These are phyloP conservation scores for Pipistrellus pipistrellus DNA, from an alignment of 2,797 vertebrate genomes.

Conservation along the genomic window DNA sequence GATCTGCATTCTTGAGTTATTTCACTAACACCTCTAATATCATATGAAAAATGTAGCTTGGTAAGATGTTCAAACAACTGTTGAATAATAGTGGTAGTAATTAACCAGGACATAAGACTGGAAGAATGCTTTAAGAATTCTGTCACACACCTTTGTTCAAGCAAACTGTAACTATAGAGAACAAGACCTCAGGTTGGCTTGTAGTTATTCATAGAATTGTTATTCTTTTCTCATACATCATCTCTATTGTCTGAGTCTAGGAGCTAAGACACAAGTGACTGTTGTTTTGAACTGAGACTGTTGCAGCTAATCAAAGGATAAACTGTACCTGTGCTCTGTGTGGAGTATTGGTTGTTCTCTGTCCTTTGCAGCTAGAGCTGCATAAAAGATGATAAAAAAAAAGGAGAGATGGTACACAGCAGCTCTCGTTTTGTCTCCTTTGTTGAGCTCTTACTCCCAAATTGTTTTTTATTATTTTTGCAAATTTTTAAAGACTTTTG, in stretches of 20 bases:
- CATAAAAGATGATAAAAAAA: neutral
- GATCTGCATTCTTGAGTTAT: conserved; percentile 37
- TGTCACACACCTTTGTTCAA: neutral
- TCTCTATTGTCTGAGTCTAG: neutral
- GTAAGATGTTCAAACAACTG: conserved; percentile 35
- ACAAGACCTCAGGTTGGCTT: neutral
- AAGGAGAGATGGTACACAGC: neutral
- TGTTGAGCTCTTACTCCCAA: neutral
- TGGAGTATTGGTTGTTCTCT: neutral
- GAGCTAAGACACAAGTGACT: neutral
- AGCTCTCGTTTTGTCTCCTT: neutral
- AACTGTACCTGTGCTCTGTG: neutral
- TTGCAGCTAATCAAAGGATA: neutral
- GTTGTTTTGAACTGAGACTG: neutral
- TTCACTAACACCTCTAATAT: conserved; percentile 15
- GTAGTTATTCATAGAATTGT: neutral
- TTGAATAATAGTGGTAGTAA: conserved; percentile 27
- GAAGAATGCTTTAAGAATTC: conserved; percentile 10
- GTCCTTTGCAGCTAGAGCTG: conserved; percentile 22
- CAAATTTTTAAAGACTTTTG: conserved; percentile 29
- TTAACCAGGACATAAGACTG: neutral
- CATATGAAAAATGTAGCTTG: conserved; percentile 28
- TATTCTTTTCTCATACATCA: neutral
- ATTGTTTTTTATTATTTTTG: neutral
- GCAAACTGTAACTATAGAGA: neutral